A percentile compares a stretch with the other conserved stretches of the same genome.
Evolutionary conservation across 2,888 invertebrate genomes (phyloP).

Genomic region (Agonopterix subpropinquella): DNA sequence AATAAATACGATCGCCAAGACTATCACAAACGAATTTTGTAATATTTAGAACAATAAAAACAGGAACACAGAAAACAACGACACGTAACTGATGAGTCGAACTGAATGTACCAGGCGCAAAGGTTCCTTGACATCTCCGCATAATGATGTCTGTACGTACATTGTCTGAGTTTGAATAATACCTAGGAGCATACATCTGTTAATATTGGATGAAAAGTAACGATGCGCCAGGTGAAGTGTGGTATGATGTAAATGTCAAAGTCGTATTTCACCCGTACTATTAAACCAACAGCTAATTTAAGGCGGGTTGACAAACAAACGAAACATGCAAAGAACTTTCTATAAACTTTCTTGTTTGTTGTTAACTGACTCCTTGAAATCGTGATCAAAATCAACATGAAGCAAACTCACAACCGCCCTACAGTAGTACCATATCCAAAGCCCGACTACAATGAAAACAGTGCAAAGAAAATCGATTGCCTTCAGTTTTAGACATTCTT

Average conservation of each 20-base stretch:
- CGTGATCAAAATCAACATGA: neutral
- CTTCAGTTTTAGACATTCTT: neutral
- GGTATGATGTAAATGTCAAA: constrained; percentile 8
- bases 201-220: neutral
- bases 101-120: constrained; percentile 11
- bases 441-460: neutral
- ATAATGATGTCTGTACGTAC: too few species aligned
- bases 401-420: neutral
- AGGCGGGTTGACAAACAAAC: constrained; percentile 6
- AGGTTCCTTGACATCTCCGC: neutral
- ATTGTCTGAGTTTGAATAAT: too few species aligned
- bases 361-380: neutral
- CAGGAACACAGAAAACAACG: constrained; percentile 11
- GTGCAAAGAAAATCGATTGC: neutral
- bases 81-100: constrained; percentile 15
- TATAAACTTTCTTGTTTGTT: neutral
- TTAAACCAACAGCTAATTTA: too few species aligned
- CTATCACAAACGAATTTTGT: constrained; percentile 9
- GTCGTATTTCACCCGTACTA: constrained; percentile 1
- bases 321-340: constrained; percentile 14
- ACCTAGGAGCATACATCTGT: too few species aligned
- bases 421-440: neutral
- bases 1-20: constrained; percentile 11
- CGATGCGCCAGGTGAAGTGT: constrained; percentile 13
- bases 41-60: constrained; percentile 5